Conservation (phyloP, 1,140 invertebrate genomes). For the Rhynchophorus ferrugineus region DNA sequence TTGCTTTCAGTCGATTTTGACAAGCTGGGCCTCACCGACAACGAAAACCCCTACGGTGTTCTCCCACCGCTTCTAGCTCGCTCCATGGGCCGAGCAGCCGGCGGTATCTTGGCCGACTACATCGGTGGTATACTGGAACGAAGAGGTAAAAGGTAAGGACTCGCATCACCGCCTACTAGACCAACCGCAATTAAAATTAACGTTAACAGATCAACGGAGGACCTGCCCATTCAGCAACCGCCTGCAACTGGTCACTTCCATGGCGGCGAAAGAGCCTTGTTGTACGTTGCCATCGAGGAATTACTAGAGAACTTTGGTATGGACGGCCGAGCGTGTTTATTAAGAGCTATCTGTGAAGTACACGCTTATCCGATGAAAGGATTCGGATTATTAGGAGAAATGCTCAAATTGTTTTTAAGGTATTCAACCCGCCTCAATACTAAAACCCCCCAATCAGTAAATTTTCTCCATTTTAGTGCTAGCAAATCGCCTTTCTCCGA, state of each 20-base stretch:
- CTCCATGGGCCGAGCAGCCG: conserved; percentile 62
- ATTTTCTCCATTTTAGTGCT: conserved; percentile 48
- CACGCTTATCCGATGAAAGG: conserved; percentile 69
- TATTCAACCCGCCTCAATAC: too few relatives aligned
- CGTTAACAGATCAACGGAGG: background rate
- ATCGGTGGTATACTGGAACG: conserved; percentile 61
- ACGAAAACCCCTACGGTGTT: conserved; percentile 76
- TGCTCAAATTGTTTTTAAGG: conserved; percentile 74
- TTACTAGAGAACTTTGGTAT: conserved; percentile 67
- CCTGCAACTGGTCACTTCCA: conserved; percentile 49
- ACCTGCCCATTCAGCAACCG: background rate
- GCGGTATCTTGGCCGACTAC: conserved; percentile 55
- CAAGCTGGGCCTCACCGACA: conserved; percentile 72
- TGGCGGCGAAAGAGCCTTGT: conserved; percentile 67
- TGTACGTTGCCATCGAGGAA: conserved; percentile 69
- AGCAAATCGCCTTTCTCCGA: conserved; percentile 71
- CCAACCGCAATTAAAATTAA: too few relatives aligned
- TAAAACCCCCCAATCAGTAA: too few relatives aligned
- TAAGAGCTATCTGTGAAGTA: conserved; percentile 78
- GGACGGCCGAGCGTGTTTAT: conserved; percentile 70
- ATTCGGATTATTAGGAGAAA: conserved; percentile 70
- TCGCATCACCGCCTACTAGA: conserved; percentile 6
- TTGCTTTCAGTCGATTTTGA: conserved; percentile 79
- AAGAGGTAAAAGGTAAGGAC: conserved; percentile 50
- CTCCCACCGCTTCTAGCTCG: conserved; percentile 61